Conservation (phyloP, 1,140 invertebrate genomes). For the Caerostris extrusa region DNA sequence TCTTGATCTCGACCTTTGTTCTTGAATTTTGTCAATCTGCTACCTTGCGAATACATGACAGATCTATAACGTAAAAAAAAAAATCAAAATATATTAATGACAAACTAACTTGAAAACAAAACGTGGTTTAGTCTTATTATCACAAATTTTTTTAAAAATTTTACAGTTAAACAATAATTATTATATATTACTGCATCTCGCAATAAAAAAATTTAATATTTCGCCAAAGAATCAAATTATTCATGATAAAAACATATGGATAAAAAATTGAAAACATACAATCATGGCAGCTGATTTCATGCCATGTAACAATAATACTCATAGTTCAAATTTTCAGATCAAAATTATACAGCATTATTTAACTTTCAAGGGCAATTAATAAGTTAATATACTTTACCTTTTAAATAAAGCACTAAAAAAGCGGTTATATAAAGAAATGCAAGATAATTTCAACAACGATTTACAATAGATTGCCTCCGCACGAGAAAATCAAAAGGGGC, state of each 20-base stretch:
- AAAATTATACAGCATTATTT: not conserved
- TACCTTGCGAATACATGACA: slow-evolving; percentile 42
- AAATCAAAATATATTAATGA: not conserved
- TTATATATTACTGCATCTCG: not conserved
- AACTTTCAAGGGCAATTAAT: not conserved
- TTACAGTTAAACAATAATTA: not conserved
- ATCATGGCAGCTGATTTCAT: not conserved
- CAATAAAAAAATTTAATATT: not conserved
- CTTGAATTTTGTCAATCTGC: slow-evolving; percentile 81
- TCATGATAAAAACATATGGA: not conserved
- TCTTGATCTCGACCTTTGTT: slow-evolving; percentile 82
- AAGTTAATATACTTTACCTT: not conserved
- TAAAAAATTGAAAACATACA: not conserved
- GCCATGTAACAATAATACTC: not conserved
- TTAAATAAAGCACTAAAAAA: not conserved
- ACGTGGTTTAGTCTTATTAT: not conserved
- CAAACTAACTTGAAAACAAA: not conserved
- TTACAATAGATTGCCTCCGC: not conserved
- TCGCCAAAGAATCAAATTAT: not conserved
- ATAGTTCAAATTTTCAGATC: not conserved
- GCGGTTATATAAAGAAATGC: not conserved
- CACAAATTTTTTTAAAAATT: too few species aligned
- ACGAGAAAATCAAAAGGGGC: slow-evolving; percentile 2
- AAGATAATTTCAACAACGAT: not conserved
- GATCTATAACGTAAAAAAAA: not conserved